phyloP scores from a whole-genome alignment of 2,113 vertebrate species.

The Aptenodytes forsteri region DNA sequence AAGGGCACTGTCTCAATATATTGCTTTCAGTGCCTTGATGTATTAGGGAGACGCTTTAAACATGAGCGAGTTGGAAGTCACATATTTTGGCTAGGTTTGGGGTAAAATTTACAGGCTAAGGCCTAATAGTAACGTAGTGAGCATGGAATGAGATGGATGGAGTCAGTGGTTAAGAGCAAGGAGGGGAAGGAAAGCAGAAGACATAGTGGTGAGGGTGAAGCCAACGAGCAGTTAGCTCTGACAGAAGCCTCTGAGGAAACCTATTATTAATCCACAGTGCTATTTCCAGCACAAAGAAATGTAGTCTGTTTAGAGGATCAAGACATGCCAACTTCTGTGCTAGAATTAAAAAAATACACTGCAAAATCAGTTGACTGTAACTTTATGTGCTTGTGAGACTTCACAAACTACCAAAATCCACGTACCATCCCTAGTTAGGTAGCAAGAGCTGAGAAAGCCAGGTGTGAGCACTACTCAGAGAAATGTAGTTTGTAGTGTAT shows the following conservation, averaged over 20 bases:
- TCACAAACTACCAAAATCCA: neutral
- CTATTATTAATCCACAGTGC: neutral
- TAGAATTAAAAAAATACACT: neutral
- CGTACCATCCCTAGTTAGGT: neutral
- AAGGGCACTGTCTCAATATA: neutral
- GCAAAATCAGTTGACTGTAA: neutral
- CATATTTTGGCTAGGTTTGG: neutral
- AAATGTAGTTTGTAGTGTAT: neutral
- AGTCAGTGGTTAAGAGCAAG: slow-evolving; percentile 33
- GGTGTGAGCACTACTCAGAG: neutral
- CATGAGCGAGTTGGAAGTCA: neutral
- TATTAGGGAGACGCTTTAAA: neutral
- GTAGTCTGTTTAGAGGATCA: neutral
- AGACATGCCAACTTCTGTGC: neutral
- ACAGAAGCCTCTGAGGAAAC: neutral
- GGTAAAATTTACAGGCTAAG: neutral
- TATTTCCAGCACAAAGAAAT: neutral
- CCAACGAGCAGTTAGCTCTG: neutral
- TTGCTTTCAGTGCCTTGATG: neutral
- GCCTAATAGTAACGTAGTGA: neutral
- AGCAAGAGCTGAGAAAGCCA: neutral
- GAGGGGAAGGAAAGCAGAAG: neutral
- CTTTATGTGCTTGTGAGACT: neutral
- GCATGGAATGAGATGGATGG: neutral
- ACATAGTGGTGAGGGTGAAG: neutral